These are phyloP conservation scores for Monopterus albus DNA, from an alignment of 2,113 vertebrate species.

Conservation along the genomic window DNA sequence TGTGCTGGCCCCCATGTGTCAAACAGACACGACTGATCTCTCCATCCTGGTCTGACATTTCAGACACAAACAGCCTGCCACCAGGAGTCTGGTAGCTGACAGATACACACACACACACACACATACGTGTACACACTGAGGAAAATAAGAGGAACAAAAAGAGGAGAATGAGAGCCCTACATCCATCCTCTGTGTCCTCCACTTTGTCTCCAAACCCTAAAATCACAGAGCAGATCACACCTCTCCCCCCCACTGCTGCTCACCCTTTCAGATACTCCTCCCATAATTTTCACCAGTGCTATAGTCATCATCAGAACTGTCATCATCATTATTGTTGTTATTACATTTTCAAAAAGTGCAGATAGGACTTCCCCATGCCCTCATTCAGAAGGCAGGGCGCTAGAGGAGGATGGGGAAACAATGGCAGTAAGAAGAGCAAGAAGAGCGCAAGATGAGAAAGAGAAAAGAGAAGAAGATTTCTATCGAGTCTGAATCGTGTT, in stretches of 20 bases:
- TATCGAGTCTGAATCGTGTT: conserved; percentile 50
- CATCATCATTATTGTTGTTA: conserved; percentile 68
- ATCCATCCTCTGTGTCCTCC: conserved; percentile 73
- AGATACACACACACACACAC: conserved; percentile 8
- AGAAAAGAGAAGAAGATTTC: conserved; percentile 80
- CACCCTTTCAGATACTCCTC: conserved; percentile 70
- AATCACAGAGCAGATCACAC: conserved; percentile 61
- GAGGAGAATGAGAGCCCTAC: conserved; percentile 76
- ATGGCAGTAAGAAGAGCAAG: conserved; percentile 79
- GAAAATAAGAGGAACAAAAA: conserved; percentile 33
- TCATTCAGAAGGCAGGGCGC: conserved; percentile 67
- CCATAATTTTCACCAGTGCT: conserved; percentile 67
- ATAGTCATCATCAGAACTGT: conserved; percentile 66
- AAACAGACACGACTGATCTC: conserved; percentile 40
- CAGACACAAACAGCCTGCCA: conserved; percentile 46
- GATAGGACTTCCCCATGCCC: conserved; percentile 71
- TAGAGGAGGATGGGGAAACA: conserved; percentile 70
- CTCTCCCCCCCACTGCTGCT: conserved; percentile 60
- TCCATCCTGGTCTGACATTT: conserved; percentile 54
- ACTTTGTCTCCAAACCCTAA: conserved; percentile 59
- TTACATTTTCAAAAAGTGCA: conserved; percentile 82
- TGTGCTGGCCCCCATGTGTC: conserved; percentile 28
- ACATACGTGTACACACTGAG: neutral
- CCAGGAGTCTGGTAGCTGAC: conserved; percentile 42
- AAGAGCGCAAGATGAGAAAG: conserved; percentile 73